Evolutionary conservation across 2,797 vertebrate species (phyloP).

Genomic region (Alectoris magna): DNA sequence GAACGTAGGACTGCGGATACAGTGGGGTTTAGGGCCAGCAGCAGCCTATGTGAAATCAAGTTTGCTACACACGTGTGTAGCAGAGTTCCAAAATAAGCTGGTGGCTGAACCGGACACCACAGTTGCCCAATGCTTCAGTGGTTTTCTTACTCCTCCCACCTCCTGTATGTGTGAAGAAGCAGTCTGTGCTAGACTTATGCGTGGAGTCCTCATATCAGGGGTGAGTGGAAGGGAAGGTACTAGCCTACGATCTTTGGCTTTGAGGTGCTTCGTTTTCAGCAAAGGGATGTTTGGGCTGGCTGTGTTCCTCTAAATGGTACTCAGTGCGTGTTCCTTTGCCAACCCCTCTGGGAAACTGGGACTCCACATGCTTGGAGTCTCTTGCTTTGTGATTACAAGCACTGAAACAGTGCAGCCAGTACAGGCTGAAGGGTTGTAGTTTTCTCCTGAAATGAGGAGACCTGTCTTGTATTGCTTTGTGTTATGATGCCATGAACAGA

Average conservation of each 20-base stretch:
- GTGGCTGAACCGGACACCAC: background rate
- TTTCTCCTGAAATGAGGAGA: background rate
- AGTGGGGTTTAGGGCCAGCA: background rate
- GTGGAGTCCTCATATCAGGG: background rate
- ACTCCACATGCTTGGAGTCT: background rate
- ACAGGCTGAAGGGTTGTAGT: background rate
- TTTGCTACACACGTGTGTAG: background rate
- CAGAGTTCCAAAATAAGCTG: background rate
- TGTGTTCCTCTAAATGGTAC: background rate
- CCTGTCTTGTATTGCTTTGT: background rate
- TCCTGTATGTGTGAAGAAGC: background rate
- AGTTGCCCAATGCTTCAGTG: background rate
- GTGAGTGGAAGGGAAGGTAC: too few relatives aligned
- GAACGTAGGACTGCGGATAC: background rate
- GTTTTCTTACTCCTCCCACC: background rate
- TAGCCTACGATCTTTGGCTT: background rate
- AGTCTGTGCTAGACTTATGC: too few relatives aligned
- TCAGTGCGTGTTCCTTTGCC: accelerated
- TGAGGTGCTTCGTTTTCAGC: background rate
- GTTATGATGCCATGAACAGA: background rate
- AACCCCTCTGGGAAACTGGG: background rate
- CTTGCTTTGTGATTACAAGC: background rate
- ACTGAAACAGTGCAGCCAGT: background rate
- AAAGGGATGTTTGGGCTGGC: background rate
- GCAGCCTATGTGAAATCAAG: background rate